phyloP scores from a whole-genome alignment of 2,888 invertebrate species.

The Endotricha flammealis region DNA sequence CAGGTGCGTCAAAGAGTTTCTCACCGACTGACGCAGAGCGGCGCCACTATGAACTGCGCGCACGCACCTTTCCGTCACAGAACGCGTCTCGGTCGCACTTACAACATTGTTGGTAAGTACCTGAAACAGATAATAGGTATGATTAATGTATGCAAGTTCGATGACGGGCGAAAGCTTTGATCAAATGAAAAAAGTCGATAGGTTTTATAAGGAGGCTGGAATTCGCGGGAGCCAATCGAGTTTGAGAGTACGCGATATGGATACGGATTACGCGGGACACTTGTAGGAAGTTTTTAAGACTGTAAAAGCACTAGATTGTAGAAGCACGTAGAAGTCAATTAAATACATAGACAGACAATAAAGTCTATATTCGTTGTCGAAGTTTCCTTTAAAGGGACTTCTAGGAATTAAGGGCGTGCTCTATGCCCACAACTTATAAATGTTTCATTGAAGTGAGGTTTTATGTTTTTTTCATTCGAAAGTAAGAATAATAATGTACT shows the following conservation, averaged over 20 bases:
- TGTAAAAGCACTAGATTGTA: no score
- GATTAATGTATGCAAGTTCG: conserved; percentile 38
- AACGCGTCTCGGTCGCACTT: conserved; percentile 16
- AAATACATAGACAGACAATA: no score
- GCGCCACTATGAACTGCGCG: conserved; percentile 27
- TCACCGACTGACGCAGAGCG: conserved; percentile 39
- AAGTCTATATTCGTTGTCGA: no score
- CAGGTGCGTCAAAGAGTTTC: conserved; percentile 26
- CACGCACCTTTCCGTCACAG: conserved; percentile 22
- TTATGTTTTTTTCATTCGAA: no score
- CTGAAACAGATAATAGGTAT: conserved; percentile 34
- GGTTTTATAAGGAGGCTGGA: conserved; percentile 29
- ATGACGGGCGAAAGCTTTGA: conserved; percentile 41
- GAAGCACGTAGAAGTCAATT: no score
- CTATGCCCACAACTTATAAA: no score
- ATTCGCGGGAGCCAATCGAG: conserved; percentile 14
- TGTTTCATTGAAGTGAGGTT: no score
- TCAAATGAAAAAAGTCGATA: conserved; percentile 34
- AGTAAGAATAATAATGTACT: no score
- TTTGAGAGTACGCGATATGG: neutral
- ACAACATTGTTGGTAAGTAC: neutral
- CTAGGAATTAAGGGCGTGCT: no score
- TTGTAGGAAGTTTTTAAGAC: no score
- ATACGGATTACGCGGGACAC: no score
- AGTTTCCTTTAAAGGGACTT: no score